phyloP scores from a whole-genome alignment of 2,797 vertebrate genomes.

The Halcyon leucocephala region DNA sequence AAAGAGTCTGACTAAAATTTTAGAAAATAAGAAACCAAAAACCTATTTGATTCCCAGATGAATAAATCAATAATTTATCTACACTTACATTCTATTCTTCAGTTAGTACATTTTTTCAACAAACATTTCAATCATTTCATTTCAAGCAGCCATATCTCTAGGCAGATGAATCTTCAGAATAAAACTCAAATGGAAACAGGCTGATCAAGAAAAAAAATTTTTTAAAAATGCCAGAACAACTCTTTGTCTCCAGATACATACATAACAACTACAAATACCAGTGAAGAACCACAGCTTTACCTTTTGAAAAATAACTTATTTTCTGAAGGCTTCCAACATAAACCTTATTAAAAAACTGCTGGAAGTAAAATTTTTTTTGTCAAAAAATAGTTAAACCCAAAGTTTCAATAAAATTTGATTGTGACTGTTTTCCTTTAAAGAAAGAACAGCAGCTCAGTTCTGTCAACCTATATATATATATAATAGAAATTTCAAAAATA shows the following conservation, averaged over 20 bases:
- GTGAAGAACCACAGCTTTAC: background rate
- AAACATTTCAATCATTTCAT: background rate
- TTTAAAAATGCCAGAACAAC: background rate
- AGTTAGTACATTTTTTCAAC: background rate
- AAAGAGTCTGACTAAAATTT: background rate
- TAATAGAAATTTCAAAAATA: background rate
- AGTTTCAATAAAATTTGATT: background rate
- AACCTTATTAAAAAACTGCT: background rate
- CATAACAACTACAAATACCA: background rate
- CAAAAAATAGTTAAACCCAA: accelerated
- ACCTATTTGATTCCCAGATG: accelerated
- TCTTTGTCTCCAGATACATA: background rate
- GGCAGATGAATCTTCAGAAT: background rate
- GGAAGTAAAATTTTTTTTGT: background rate
- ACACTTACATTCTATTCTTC: background rate
- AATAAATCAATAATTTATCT: background rate
- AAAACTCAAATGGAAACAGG: background rate
- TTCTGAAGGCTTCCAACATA: background rate
- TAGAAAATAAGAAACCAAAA: background rate
- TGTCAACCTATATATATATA: background rate
- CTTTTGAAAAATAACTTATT: background rate
- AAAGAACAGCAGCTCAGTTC: background rate
- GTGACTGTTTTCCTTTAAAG: background rate
- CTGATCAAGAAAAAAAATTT: background rate
- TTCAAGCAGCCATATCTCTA: background rate